phyloP scores from a whole-genome alignment of 2,113 vertebrate genomes.

The Bubo scandiacus region DNA sequence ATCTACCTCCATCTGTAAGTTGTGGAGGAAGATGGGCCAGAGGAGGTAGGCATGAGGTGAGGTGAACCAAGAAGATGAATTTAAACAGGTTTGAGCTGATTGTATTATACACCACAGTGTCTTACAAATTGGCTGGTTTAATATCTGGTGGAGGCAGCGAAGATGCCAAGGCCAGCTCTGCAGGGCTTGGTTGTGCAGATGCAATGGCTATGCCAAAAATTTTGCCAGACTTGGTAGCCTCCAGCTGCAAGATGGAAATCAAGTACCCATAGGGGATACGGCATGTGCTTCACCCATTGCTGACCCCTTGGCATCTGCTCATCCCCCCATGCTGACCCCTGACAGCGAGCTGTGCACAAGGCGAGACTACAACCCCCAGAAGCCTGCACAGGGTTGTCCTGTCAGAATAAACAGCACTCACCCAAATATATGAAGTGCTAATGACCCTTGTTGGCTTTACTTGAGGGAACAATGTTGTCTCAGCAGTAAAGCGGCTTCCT shows the following conservation, averaged over 20 bases:
- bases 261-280: accelerated
- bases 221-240: background rate
- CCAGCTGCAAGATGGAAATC: background rate
- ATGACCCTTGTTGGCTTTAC: background rate
- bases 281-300: background rate
- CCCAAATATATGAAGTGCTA: background rate
- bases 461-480: background rate
- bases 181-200: background rate
- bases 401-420: background rate
- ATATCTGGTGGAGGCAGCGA: background rate
- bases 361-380: background rate
- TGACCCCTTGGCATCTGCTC: background rate
- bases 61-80: background rate
- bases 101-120: background rate
- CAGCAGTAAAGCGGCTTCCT: background rate
- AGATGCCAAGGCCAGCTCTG: background rate
- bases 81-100: background rate
- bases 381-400: background rate
- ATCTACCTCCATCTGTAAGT: background rate
- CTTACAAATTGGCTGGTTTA: background rate
- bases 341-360: background rate
- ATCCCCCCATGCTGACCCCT: too few species aligned
- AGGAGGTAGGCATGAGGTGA: background rate
- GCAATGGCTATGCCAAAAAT: accelerated
- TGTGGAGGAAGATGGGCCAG: background rate